These are phyloP conservation scores for Microctonus aethiopoides DNA, from an alignment of 2,888 invertebrate species.

Conservation along the genomic window DNA sequence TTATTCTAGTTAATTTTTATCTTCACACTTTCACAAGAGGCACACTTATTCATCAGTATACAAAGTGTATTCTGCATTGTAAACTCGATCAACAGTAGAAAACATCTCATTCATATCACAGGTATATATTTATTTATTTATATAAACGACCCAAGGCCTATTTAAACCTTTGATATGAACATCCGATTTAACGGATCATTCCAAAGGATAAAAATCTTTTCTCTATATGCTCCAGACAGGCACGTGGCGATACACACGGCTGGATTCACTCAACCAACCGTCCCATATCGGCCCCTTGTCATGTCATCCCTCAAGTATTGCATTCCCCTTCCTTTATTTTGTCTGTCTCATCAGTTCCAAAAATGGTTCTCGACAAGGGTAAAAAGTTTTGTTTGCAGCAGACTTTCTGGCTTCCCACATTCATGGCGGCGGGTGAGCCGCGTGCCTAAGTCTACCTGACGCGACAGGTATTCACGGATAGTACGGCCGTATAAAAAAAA, in stretches of 20 bases:
- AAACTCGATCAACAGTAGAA: not conserved
- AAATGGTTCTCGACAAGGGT: constrained; percentile 20
- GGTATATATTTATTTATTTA: not conserved
- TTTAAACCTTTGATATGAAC: constrained; percentile 26
- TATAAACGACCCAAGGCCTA: not conserved
- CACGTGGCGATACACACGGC: constrained; percentile 39
- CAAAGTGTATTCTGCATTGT: not conserved
- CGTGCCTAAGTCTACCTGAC: constrained; percentile 34
- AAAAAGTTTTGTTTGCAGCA: constrained; percentile 40
- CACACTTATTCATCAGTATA: not conserved
- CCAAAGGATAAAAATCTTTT: constrained; percentile 39
- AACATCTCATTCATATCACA: not conserved
- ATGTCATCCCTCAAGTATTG: constrained; percentile 29
- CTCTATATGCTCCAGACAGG: constrained; percentile 29
- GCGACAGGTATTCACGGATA: constrained; percentile 36
- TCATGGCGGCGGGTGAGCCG: constrained; percentile 5
- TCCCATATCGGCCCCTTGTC: constrained; percentile 26
- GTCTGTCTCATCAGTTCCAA: not conserved
- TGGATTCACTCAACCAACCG: constrained; percentile 25
- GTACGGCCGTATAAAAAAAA: constrained; percentile 25
- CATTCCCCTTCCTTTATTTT: no score
- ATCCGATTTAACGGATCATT: constrained; percentile 44
- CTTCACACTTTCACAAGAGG: not conserved
- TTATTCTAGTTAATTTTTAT: no score
- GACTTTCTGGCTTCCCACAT: constrained; percentile 37